Base-by-base conservation (phyloP, 1,140 invertebrate species). In the Mycetomoellerius zeteki region DNA sequence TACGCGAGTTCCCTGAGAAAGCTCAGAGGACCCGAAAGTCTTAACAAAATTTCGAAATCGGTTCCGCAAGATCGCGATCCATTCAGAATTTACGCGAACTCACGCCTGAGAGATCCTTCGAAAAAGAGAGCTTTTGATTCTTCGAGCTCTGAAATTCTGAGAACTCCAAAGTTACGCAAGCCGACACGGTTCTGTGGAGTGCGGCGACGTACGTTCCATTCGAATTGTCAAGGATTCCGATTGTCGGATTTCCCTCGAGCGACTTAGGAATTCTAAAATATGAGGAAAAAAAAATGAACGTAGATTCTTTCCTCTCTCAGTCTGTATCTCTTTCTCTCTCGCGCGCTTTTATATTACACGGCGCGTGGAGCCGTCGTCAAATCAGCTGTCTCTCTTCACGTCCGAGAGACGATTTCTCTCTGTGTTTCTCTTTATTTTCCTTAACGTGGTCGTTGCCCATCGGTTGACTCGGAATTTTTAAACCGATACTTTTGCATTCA, bases 181-280 rank as follows among this genome's bases (percentile, higher is more conserved):
- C 14, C 47, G 64, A 69, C 47, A 27, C 65, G 21, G 12, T 80
- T 71, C 30, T 6, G 19, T n/a, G n/a, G 47, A 52, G 7, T 67
- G 24, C 47, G 67, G 10, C 3, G 16, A 80, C 16, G 50, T 56
- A 37, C 30, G 47, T 54, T 81, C 50, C 67, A 81, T 81, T 69
- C 62, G 52, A 69, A 69, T 81, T 37, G 24, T 47, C 37, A 50
- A 75, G 80, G 37, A 60, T 54, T 30, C 14, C 52, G 12, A 71
- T 10, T 37, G 16, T 47, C 21, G 65, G 37, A n/a, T 60, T 84
- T 84, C 89, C 84, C 90, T 89, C 90, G 92, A 91, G n/a, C 58
- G 67, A 88, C 56, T 89, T 88, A 90, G 90, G 14, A 91, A 91
- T 77, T 88, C 62, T 67, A 6, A 76, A 33, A n/a, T 67, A 84